phyloP scores from a whole-genome alignment of 2,888 invertebrate genomes.

The Brenthis hecate region DNA sequence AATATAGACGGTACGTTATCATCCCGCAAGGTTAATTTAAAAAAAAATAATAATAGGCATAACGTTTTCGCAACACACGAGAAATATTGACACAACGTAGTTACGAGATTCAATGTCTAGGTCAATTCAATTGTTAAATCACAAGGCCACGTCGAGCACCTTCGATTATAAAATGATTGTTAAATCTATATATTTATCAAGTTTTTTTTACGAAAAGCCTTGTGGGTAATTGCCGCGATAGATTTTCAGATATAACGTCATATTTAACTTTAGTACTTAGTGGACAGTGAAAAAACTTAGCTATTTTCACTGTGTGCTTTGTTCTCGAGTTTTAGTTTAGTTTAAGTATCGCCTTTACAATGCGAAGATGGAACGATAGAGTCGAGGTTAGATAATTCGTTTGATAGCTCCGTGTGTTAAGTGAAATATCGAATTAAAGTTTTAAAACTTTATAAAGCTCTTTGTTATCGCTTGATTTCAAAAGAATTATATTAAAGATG shows the following conservation, averaged over 20 bases:
- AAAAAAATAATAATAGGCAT: too few species aligned
- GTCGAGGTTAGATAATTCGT: conserved; percentile 33
- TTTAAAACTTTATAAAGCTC: conserved; percentile 17
- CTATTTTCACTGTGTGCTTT: conserved; percentile 26
- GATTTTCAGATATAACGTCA: conserved; percentile 27
- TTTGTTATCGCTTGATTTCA: conserved; percentile 7
- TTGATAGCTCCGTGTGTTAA: conserved; percentile 30
- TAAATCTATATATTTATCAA: conserved; percentile 54
- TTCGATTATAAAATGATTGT: conserved; percentile 61
- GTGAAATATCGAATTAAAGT: conserved; percentile 28
- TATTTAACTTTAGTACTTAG: conserved; percentile 8
- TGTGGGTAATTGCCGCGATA: conserved; percentile 59
- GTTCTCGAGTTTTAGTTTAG: conserved; percentile 18
- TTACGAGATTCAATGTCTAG: conserved; percentile 16
- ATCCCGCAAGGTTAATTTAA: too few species aligned
- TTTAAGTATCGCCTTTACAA: conserved; percentile 29
- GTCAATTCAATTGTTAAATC: conserved; percentile 67
- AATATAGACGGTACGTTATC: too few species aligned
- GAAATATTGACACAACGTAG: conserved; percentile 1
- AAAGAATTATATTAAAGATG: conserved; percentile 15
- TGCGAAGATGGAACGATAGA: conserved; percentile 34
- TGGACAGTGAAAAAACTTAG: conserved; percentile 19
- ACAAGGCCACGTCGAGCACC: conserved; percentile 79
- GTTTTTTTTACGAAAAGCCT: conserved; percentile 57
- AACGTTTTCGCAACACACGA: too few species aligned